These are phyloP conservation scores for Heteromormyrus szaboi DNA, from an alignment of 2,797 vertebrate species.

Conservation along the genomic window DNA sequence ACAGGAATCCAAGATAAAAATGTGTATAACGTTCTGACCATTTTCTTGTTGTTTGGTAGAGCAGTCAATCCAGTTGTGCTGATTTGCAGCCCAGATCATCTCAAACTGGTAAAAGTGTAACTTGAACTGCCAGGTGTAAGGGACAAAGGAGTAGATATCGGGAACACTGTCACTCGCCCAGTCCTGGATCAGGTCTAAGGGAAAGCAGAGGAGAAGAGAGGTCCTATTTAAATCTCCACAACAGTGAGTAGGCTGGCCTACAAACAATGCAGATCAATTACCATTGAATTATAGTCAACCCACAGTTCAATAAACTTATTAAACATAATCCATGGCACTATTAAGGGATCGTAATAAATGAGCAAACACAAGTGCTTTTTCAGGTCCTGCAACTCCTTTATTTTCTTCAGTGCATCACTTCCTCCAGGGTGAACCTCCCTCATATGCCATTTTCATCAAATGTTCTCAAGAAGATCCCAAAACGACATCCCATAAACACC, in stretches of 20 bases:
- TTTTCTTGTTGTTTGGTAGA: slow-evolving; percentile 99
- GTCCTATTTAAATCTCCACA: neutral
- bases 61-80: slow-evolving; percentile 98
- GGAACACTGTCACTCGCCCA: slow-evolving; percentile 94
- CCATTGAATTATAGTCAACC: neutral
- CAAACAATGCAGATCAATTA: neutral
- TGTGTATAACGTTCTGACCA: slow-evolving; percentile 56
- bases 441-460: neutral
- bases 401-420: neutral
- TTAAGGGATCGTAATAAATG: neutral
- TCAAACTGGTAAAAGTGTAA: slow-evolving; percentile 97
- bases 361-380: neutral
- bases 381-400: neutral
- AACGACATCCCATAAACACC: neutral
- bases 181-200: slow-evolving; percentile 90
- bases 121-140: slow-evolving; percentile 96
- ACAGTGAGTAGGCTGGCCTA: neutral
- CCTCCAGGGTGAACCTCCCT: neutral
- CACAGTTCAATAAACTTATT: neutral
- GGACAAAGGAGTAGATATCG: slow-evolving; percentile 96
- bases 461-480: neutral
- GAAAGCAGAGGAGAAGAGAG: neutral
- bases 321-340: neutral
- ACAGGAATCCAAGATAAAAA: neutral
- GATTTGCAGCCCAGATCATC: slow-evolving; percentile 98